Conservation (phyloP, 2,888 invertebrate genomes). For the Ceraclea dissimilis region DNA sequence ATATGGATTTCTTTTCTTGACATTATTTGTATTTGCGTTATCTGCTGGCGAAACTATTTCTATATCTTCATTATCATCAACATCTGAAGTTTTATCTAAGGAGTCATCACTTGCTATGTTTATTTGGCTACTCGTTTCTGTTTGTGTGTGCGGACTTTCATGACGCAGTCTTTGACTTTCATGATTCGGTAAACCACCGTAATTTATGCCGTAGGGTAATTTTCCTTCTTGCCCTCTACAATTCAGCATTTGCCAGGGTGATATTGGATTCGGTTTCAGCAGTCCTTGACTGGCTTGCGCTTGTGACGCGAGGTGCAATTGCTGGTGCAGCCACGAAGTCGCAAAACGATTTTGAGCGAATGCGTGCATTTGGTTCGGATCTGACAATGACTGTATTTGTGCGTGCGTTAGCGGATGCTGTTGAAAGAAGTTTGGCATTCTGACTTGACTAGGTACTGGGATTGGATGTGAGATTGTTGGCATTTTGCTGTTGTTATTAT, state of each 20-base stretch:
- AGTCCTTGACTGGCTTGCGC: slow-evolving; percentile 41
- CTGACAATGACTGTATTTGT: slow-evolving; percentile 21
- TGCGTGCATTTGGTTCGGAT: slow-evolving; percentile 29
- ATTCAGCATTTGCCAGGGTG: slow-evolving; percentile 54
- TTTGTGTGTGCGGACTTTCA: slow-evolving; percentile 1
- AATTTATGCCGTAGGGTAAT: slow-evolving; percentile 11
- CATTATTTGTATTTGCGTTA: slow-evolving; percentile 34
- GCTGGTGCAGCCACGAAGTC: slow-evolving; percentile 47
- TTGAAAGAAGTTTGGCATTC: slow-evolving; percentile 22
- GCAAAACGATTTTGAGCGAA: slow-evolving; percentile 47
- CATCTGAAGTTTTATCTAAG: slow-evolving; percentile 41
- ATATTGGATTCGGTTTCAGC: slow-evolving; percentile 45
- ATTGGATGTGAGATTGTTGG: slow-evolving; percentile 17
- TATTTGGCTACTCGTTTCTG: slow-evolving; percentile 6
- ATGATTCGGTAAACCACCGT: slow-evolving; percentile 10
- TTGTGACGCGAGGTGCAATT: slow-evolving; percentile 45
- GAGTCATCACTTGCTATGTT: slow-evolving; percentile 50
- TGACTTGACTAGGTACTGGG: slow-evolving; percentile 17
- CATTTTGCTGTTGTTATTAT: slow-evolving; percentile 10
- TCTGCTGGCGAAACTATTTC: slow-evolving; percentile 17
- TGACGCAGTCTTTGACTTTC: slow-evolving; percentile 11
- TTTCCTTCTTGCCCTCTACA: slow-evolving; percentile 38
- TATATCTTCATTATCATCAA: slow-evolving; percentile 40
- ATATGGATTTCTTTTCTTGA: slow-evolving; percentile 71
- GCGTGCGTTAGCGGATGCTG: slow-evolving; percentile 19